Base-by-base conservation (phyloP, 2,113 vertebrate species). In the Crotalus horridus region DNA sequence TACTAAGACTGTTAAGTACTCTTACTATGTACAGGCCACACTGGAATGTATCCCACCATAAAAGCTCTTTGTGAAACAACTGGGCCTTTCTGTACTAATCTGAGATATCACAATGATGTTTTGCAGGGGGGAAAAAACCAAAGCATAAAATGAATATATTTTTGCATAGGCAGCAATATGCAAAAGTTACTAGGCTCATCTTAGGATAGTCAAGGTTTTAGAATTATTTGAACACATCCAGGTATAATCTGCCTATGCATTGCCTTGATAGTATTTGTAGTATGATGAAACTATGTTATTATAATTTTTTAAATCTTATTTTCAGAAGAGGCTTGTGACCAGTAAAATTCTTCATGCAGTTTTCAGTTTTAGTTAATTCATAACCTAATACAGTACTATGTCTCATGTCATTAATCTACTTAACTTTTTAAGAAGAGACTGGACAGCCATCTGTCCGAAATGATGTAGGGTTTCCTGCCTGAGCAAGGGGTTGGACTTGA, bases 41-140 rank as follows among this genome's bases (percentile, higher is more conserved):
- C 93, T 97, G 97, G 98, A 98, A 98, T 98, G 97, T 96, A 97
- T 96, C 90, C 97, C 96, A 97, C 97, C 95, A 94, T 94, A 93
- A 96, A 97, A 97, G 91, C 94, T 93, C 93, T 96, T 95, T 94
- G 96, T 97, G 97, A 98, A 98, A 98, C 95, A 96, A 94, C 0
- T 96, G 97, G 97, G 97, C 97, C 96, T 96, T 97, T 96, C 94
- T 92, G 94, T 0, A 91, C 61, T 95, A 96, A 91, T 24, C 24
- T 95, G 94, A 86, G 55, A 94, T 96, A 89, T 97, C 92, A 96
- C 89, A 56, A 94, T 95, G 95, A 51, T 51, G 48, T 96, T 91
- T 59, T 51, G 74, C 74, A 39, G 15, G 33, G n/a, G 3, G n/a
- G 3, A 17, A 15, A 59, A 51, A 9, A 56, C 48, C 48, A 24